Base-by-base conservation (phyloP, 1,140 invertebrate genomes). In the Lineus longissimus region DNA sequence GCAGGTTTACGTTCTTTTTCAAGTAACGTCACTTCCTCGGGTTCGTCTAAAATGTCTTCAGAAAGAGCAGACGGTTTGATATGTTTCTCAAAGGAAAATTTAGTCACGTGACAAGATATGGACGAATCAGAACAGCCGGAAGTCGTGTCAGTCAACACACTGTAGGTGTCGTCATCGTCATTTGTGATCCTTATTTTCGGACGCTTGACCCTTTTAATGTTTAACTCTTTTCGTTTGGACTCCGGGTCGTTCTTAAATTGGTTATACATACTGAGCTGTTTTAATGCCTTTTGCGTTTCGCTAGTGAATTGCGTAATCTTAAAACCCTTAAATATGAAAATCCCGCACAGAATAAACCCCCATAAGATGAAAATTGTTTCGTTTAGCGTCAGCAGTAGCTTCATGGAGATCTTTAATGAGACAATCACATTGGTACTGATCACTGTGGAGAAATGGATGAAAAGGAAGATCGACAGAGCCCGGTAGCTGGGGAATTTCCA, bases 281-380 rank as follows among this genome's bases (percentile, higher is more conserved):
- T 23, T n/a, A 65, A 41, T 1, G 60, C 64, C 6, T 43, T 40
- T 15, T 54, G 45, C 19, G 64, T 55, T 31, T 61, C 51, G 9
- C 19, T 19, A 9, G 59, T 62, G 64, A 62, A 62, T 51, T 65
- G 64, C 19, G 64, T 47, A 11, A 65, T 40, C 41, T 41, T 25
- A 31, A 62, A 62, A n/a, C 59, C 59, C 31, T 65, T 65, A 31
- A 62, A 65, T 41, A 65, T 58, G 33, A 62, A 36, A 9, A 33
- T 31, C n/a, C 61, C 61, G 31, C 64, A 65, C 29, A 65, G 9
- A 45, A 62, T 58, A 23, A 65, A 41, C 17, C 60, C 60, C 47
- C 47, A 61, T 15, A 47, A 30, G 17, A 65, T 54, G 47, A 62
- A 65, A 19, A 65, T 51, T 23, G 19, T n/a, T 51, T 51, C 47